Evolutionary conservation across 2,888 invertebrate genomes (phyloP).

Genomic region (Ditula angustiorana): DNA sequence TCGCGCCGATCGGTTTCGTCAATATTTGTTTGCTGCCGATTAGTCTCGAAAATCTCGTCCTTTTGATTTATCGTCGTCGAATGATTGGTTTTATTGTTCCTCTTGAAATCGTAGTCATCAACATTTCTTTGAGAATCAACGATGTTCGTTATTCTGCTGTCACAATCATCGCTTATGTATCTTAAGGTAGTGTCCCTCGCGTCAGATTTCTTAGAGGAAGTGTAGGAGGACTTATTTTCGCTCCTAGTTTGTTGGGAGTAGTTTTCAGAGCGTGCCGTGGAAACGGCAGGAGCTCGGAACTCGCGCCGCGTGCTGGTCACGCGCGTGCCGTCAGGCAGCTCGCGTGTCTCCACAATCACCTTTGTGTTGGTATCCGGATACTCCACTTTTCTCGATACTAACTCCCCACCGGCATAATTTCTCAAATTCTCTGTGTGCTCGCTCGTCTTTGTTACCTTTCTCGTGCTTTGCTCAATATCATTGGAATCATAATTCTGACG

Average conservation of each 20-base stretch:
- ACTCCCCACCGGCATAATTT: slow-evolving; percentile 70
- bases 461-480: slow-evolving; percentile 58
- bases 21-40: slow-evolving; percentile 40
- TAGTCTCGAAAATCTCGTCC: slow-evolving; percentile 35
- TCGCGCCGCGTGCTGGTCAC: slow-evolving; percentile 89
- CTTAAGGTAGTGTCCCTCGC: slow-evolving; percentile 60
- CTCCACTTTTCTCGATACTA: slow-evolving; percentile 85
- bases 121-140: slow-evolving; percentile 71
- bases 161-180: slow-evolving; percentile 54
- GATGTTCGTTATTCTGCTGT: slow-evolving; percentile 58
- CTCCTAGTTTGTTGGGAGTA: slow-evolving; percentile 60
- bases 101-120: slow-evolving; percentile 67
- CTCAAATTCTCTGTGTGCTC: slow-evolving; percentile 58
- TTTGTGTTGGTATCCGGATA: slow-evolving; percentile 88
- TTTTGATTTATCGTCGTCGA: slow-evolving; percentile 35
- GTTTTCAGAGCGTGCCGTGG: slow-evolving; percentile 67
- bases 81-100: slow-evolving; percentile 52
- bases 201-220: slow-evolving; percentile 61
- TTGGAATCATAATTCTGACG: slow-evolving; percentile 55
- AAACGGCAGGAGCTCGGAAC: slow-evolving; percentile 74
- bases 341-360: slow-evolving; percentile 88
- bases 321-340: slow-evolving; percentile 87
- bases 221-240: slow-evolving; percentile 63
- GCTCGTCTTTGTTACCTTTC: slow-evolving; percentile 53
- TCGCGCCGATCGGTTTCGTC: slow-evolving; percentile 53